Base-by-base conservation (phyloP, 2,113 vertebrate genomes). In the Synodontis membranacea region DNA sequence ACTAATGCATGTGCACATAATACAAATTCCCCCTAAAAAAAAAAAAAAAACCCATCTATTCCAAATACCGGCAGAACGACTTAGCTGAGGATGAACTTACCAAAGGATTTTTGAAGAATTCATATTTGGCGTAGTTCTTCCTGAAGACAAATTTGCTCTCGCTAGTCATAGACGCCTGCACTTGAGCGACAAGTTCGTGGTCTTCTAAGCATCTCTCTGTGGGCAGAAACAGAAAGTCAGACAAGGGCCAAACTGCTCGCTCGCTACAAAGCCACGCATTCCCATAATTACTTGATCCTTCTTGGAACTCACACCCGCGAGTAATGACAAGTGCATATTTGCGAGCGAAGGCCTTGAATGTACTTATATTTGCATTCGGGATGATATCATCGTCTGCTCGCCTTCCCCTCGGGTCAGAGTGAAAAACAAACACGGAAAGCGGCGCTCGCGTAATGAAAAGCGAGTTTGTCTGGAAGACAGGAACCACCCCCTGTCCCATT, bases 101-200 rank as follows among this genome's bases (percentile, higher is more conserved):
- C 96, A 95, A 88, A 39, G 98, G 98, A 92, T 96, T 98, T 95
- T 96, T 99, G 93, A 99, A 99, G 93, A 99, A 99, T 95, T 99
- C 98, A 0, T 99, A 99, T 95, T 99, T 99, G 92, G 96, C 98
- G 85, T 99, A 99, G 94, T 99, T 99, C 96, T 99, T 99, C 93
- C 97, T 96, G 95, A 99, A 99, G 88, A 99, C 92, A 93, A 99
- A 97, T 94, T 96, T 97, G 84, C 97, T 97, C 86, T 98, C 98
- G 23, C 95, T 97, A 90, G 92, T 96, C 97, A 99, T 98, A 74
- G 96, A 95, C n/a, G 96, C 94, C 85, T 99, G 97, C 15, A 99
- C 97, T 92, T 98, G 97, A 84, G 94, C 95, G 93, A 99, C 96
- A 88, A 96, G 91, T 89, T 99, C 98, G 37, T 99, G 98, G 93